These are phyloP conservation scores for Heliangelus exortis DNA, from an alignment of 2,797 vertebrate genomes.

Conservation along the genomic window DNA sequence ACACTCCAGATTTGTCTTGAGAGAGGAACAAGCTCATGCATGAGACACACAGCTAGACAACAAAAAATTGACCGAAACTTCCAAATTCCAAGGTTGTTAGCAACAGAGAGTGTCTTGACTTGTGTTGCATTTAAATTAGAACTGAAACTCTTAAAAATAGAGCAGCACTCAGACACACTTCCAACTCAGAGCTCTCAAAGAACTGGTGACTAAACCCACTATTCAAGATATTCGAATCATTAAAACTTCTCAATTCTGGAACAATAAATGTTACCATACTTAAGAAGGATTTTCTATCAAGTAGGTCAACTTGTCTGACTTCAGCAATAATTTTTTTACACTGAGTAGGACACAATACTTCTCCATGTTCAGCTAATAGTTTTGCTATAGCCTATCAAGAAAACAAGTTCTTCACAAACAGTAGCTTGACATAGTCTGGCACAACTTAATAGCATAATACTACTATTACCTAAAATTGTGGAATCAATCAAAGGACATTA, in stretches of 20 bases:
- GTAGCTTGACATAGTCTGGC: neutral
- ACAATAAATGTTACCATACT: neutral
- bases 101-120: conserved; percentile 2
- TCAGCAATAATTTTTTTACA: neutral
- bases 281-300: neutral
- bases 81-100: neutral
- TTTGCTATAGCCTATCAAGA: neutral
- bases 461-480: neutral
- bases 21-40: neutral
- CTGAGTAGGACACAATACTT: neutral
- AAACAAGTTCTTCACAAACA: neutral
- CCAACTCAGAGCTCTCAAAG: neutral
- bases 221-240: neutral
- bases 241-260: neutral
- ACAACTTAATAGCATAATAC: neutral
- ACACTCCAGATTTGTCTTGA: neutral
- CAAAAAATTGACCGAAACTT: neutral
- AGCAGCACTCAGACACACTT: neutral
- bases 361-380: neutral
- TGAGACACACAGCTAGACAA: neutral
- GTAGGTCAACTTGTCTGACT: neutral
- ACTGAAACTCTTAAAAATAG: neutral
- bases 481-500: neutral
- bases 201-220: neutral
- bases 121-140: conserved; percentile 43